A percentile compares a stretch with the other conserved stretches of the same genome.
Conservation (phyloP, 2,797 vertebrate species). For the Crocidura indochinensis region DNA sequence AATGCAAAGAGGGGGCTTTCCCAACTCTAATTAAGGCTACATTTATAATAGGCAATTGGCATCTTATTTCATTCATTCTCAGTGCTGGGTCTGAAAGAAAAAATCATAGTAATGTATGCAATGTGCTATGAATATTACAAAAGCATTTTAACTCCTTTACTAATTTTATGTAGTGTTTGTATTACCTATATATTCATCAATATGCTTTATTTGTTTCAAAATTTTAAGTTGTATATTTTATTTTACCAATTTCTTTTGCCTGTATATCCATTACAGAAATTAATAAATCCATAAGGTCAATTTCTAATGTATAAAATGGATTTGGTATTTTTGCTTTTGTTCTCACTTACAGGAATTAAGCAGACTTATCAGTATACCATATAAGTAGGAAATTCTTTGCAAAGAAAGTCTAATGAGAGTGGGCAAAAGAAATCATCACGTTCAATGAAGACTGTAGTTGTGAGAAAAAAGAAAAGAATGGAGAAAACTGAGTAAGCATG, state of each 20-base stretch:
- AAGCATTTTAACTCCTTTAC: conserved; percentile 68
- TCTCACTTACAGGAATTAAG: conserved; percentile 43
- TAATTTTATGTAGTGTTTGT: conserved; percentile 25
- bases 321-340: conserved; percentile 16
- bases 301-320: conserved; percentile 20
- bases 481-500: not conserved
- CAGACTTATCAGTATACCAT: not conserved
- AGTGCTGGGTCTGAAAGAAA: conserved; percentile 68
- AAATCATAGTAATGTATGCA: conserved; percentile 65
- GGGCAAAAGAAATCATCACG: not conserved
- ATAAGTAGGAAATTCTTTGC: not conserved
- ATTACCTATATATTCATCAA: not conserved
- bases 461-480: not conserved
- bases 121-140: conserved; percentile 60
- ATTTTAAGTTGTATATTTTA: conserved; percentile 46
- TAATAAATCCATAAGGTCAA: conserved; percentile 35
- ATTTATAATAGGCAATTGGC: conserved; percentile 79
- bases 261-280: not conserved
- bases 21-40: conserved; percentile 80
- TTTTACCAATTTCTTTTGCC: conserved; percentile 33
- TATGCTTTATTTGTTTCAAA: conserved; percentile 32
- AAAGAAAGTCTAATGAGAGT: not conserved
- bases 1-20: conserved; percentile 74
- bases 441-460: conserved; percentile 9
- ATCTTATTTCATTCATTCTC: conserved; percentile 79